Evolutionary conservation across 2,113 vertebrate species (phyloP).

Genomic region (Lasiurus borealis): DNA sequence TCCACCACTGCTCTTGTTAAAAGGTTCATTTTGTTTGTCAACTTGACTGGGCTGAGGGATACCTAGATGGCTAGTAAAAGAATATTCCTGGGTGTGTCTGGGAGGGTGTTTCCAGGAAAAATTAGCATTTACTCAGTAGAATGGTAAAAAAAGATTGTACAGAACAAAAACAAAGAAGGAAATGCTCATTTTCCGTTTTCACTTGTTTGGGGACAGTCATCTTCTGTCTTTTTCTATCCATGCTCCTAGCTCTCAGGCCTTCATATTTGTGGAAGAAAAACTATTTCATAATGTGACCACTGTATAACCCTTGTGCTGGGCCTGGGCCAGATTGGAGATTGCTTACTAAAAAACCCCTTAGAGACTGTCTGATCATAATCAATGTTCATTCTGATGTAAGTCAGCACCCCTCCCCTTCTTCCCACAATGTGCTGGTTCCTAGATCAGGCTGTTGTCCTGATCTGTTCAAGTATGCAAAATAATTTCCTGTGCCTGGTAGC

Average conservation of each 20-base stretch:
- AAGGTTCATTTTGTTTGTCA: neutral
- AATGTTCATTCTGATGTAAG: neutral
- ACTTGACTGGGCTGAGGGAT: neutral
- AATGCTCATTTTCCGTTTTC: neutral
- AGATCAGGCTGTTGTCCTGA: neutral
- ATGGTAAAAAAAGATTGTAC: neutral
- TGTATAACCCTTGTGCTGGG: neutral
- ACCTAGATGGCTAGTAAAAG: neutral
- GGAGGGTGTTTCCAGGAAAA: neutral
- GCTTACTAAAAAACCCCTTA: neutral
- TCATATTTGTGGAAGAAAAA: neutral
- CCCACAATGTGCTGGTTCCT: neutral
- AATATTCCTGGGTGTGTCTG: neutral
- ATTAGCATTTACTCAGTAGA: neutral
- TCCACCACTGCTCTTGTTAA: neutral
- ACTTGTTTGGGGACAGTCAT: neutral
- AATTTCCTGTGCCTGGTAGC: neutral
- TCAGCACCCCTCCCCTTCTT: neutral
- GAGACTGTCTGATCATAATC: neutral
- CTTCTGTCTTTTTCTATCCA: neutral
- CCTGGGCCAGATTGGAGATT: neutral
- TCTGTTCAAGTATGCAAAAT: neutral
- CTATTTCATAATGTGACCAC: neutral
- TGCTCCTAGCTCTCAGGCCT: neutral
- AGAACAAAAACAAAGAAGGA: neutral